Percentiles rank a stretch among this genome's conserved stretches.
Evolutionary conservation across 2,797 vertebrate genomes (phyloP).

Genomic region (Myotis planiceps): DNA sequence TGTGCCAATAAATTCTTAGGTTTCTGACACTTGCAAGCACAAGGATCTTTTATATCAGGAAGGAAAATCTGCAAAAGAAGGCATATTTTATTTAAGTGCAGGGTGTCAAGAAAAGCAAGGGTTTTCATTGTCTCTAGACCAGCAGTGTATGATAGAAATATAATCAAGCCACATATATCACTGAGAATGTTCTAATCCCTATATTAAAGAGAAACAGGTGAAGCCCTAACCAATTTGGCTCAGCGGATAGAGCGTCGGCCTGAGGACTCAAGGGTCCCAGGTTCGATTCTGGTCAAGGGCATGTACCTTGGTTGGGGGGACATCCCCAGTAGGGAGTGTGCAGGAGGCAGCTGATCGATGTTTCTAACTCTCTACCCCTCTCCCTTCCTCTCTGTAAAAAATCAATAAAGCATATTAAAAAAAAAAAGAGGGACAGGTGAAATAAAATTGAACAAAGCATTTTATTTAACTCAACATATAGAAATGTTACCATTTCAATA

Average conservation of each 20-base stretch:
- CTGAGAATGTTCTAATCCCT: neutral
- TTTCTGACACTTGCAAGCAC: neutral
- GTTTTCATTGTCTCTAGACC: neutral
- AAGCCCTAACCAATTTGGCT: neutral
- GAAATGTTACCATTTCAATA: neutral
- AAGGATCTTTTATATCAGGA: neutral
- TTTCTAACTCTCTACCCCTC: no score
- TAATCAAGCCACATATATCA: neutral
- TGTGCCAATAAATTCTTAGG: neutral
- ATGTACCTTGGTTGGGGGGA: no score
- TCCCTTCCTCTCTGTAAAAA: no score
- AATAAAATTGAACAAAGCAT: neutral
- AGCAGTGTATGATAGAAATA: neutral
- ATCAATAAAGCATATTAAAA: no score
- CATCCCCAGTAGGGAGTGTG: no score
- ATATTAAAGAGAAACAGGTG: neutral
- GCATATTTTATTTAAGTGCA: neutral
- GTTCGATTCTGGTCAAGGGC: no score
- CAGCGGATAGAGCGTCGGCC: no score
- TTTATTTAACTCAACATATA: neutral
- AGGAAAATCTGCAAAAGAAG: neutral
- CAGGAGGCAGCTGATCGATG: no score
- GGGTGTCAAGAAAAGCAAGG: neutral
- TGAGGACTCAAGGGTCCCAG: no score
- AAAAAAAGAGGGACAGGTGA: neutral